A percentile compares a stretch with the other conserved stretches of the same genome.
Conservation (phyloP, 64 coral and sea anemone genomes). For the Montipora cactus region DNA sequence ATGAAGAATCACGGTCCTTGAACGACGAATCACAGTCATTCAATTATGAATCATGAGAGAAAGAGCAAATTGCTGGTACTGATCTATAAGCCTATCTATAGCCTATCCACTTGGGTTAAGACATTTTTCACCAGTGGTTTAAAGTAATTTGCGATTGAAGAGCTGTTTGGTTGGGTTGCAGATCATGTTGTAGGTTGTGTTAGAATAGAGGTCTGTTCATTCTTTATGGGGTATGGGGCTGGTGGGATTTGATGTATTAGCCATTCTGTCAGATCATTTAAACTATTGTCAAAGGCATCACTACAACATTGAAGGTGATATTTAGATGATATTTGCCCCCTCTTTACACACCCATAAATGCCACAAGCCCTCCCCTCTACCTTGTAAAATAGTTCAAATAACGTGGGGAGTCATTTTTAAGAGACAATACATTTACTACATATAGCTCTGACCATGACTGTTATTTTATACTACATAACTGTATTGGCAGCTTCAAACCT, state of each 20-base stretch:
- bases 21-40: constrained; percentile 11
- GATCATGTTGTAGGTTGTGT: too few relatives aligned
- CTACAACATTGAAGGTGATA: background rate
- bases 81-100: too few relatives aligned
- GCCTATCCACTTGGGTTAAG: too few relatives aligned
- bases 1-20: constrained; percentile 3
- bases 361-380: too few relatives aligned
- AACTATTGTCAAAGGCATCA: background rate
- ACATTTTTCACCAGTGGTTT: too few relatives aligned
- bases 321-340: background rate
- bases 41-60: constrained; percentile 1
- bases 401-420: background rate
- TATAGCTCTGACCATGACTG: background rate
- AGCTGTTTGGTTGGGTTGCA: too few relatives aligned
- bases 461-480: background rate
- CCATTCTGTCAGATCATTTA: background rate
- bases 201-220: too few relatives aligned
- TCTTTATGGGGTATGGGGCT: too few relatives aligned
- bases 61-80: background rate
- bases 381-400: background rate
- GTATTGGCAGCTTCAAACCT: too few relatives aligned
- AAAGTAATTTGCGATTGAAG: too few relatives aligned
- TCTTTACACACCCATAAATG: too few relatives aligned
- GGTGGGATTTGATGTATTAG: too few relatives aligned
- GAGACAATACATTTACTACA: background rate